Conservation (phyloP, 2,888 invertebrate species). For the Ditula angustiorana region DNA sequence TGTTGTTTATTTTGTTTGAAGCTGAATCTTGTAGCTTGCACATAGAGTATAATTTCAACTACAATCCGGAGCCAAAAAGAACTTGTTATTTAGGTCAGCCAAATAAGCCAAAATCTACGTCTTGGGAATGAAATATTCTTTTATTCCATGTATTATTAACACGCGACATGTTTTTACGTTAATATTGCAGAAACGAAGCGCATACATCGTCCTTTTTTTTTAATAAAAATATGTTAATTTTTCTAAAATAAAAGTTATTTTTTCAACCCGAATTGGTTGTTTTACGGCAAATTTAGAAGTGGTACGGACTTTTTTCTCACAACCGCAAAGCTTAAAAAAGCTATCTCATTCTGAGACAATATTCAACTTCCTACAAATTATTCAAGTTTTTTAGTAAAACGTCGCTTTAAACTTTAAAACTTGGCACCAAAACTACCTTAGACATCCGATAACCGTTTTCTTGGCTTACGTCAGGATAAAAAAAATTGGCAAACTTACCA, state of each 20-base stretch:
- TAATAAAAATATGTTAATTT: no score
- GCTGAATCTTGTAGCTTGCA: not conserved
- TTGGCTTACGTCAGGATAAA: not conserved
- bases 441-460: slow-evolving; percentile 6
- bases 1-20: not conserved
- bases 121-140: not conserved
- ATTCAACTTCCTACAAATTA: no score
- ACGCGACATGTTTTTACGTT: not conserved
- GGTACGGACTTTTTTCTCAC: no score
- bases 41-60: not conserved
- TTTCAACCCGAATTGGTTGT: no score
- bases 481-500: not conserved
- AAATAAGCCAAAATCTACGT: slow-evolving; percentile 10
- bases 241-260: no score
- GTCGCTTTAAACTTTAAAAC: not conserved
- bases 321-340: not conserved
- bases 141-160: not conserved
- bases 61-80: not conserved
- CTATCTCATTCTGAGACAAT: no score
- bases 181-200: not conserved
- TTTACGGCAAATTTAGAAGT: no score
- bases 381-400: not conserved
- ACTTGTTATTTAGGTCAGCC: slow-evolving; percentile 12
- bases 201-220: no score
- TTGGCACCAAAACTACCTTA: slow-evolving; percentile 5